These are phyloP conservation scores for Caenorhabditis sp. DNA, from an alignment of 2,888 invertebrate genomes.

Conservation along the genomic window DNA sequence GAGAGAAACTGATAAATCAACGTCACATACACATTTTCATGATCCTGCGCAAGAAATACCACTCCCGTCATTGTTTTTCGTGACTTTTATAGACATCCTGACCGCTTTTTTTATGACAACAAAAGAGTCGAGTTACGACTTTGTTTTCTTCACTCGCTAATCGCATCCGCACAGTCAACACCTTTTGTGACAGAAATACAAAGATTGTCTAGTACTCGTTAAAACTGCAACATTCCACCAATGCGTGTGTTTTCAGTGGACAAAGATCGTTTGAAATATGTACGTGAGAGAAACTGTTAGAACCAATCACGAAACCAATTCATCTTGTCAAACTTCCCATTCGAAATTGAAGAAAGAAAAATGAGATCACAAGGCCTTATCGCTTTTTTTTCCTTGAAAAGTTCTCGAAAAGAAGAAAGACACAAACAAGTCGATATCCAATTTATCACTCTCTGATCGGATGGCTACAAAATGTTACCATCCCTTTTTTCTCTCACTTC, in stretches of 20 bases:
- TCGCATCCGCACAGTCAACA: constrained; percentile 26
- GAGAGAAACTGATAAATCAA: background rate
- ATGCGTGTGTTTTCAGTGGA: too few relatives aligned
- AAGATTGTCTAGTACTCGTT: too few relatives aligned
- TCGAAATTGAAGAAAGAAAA: constrained; percentile 1
- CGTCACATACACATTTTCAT: background rate
- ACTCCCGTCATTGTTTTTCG: background rate
- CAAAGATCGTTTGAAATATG: too few relatives aligned
- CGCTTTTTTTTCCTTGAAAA: constrained; percentile 10
- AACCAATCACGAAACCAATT: constrained; percentile 22
- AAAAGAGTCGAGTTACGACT: constrained; percentile 26
- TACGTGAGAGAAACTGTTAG: too few relatives aligned
- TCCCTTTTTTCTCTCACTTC: constrained; percentile 22
- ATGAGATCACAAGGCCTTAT: constrained; percentile 17
- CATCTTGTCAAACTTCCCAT: constrained; percentile 15
- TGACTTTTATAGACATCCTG: constrained; percentile 23
- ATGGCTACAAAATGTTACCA: constrained; percentile 42
- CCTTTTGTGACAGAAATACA: too few relatives aligned
- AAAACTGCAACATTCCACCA: too few relatives aligned
- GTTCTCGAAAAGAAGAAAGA: constrained; percentile 8
- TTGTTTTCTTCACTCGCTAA: constrained; percentile 36
- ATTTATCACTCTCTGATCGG: constrained; percentile 20
- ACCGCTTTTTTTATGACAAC: constrained; percentile 9
- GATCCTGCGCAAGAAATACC: background rate
- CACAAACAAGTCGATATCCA: constrained; percentile 31